Evolutionary conservation across 2,113 vertebrate genomes (phyloP).

Genomic region (Tragelaphus strepsiceros): DNA sequence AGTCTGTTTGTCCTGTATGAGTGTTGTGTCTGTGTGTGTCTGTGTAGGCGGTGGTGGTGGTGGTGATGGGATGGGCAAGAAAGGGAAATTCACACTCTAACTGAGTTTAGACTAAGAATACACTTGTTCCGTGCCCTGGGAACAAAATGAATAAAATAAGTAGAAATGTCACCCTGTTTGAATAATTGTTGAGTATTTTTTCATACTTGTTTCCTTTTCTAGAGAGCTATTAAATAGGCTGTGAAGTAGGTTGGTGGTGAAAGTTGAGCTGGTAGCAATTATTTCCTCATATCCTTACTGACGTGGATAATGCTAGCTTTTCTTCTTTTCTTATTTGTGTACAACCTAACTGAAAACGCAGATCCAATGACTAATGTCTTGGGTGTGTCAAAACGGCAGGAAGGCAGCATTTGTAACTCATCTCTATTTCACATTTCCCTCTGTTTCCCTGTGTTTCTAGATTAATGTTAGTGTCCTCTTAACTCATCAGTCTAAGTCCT

Average conservation of each 20-base stretch:
- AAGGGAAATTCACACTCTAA: background rate
- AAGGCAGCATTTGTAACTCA: slow-evolving; percentile 33
- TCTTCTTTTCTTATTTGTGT: slow-evolving; percentile 40
- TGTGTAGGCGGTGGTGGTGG: background rate
- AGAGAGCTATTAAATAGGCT: background rate
- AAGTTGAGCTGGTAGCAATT: slow-evolving; percentile 48
- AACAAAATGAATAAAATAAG: slow-evolving; percentile 29
- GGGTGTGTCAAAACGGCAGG: slow-evolving; percentile 46
- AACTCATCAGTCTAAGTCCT: background rate
- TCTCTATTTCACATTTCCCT: background rate
- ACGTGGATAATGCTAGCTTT: slow-evolving; percentile 4
- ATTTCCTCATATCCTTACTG: slow-evolving; percentile 40
- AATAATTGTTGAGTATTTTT: background rate
- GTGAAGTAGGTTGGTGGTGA: slow-evolving; percentile 18
- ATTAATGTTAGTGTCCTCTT: slow-evolving; percentile 18
- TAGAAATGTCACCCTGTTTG: background rate
- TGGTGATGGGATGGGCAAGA: background rate
- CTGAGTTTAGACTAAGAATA: background rate
- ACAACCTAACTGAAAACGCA: slow-evolving; percentile 35
- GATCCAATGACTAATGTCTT: slow-evolving; percentile 39
- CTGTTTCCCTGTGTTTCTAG: slow-evolving; percentile 19
- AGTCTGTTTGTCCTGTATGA: background rate
- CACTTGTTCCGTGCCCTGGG: background rate
- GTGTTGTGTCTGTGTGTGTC: background rate
- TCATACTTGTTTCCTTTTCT: slow-evolving; percentile 22